phyloP scores from a whole-genome alignment of 92 coral and sea anemone genomes.

The Palythoa caribaeorum region DNA sequence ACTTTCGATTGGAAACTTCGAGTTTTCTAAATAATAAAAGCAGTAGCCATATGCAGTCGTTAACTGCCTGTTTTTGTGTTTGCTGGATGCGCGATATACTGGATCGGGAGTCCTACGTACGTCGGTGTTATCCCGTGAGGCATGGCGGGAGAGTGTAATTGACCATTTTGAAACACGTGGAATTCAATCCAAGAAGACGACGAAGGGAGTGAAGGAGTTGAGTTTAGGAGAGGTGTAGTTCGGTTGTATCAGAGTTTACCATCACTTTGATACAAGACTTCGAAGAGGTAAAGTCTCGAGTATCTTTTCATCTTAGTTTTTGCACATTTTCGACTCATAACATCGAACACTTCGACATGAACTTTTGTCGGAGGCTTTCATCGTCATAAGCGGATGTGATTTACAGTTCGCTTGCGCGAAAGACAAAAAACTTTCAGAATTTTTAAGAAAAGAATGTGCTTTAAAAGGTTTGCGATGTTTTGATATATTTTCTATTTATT shows the following conservation, averaged over 20 bases:
- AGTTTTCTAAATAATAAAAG: too few species aligned
- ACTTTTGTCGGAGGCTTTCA: not conserved
- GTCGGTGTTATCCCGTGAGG: not conserved
- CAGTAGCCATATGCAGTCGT: too few species aligned
- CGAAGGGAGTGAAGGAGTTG: slow-evolving; percentile 20
- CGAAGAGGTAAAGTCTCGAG: slow-evolving; percentile 36
- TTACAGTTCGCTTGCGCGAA: not conserved
- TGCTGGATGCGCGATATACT: too few species aligned
- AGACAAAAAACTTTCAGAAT: not conserved
- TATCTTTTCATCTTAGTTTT: not conserved
- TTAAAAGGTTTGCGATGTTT: not conserved
- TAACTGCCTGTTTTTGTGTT: too few species aligned
- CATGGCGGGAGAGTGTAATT: not conserved
- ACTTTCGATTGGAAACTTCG: too few species aligned
- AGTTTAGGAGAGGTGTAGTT: slow-evolving; percentile 48
- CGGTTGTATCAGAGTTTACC: slow-evolving; percentile 45
- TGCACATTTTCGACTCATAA: not conserved
- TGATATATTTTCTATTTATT: not conserved
- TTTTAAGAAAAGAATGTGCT: not conserved
- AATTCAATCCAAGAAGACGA: slow-evolving; percentile 20
- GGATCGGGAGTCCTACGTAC: not conserved
- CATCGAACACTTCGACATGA: not conserved
- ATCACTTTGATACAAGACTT: slow-evolving; percentile 46
- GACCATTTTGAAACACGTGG: slow-evolving; percentile 40
- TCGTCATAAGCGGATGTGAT: slow-evolving; percentile 9